phyloP scores from a whole-genome alignment of 2,888 invertebrate species.

The Neocrepidodera transversa region DNA sequence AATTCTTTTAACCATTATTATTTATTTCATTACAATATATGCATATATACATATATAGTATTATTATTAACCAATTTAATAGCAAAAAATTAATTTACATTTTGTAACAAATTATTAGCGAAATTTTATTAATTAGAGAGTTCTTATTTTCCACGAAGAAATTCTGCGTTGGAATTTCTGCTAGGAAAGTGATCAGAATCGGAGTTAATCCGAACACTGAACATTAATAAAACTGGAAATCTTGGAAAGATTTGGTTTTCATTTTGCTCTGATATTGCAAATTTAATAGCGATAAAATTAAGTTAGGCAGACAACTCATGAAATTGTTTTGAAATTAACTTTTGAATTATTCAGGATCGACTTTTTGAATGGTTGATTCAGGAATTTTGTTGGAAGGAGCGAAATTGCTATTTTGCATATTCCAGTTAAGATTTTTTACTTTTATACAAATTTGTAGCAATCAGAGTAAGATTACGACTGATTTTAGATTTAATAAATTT shows the following conservation, averaged over 20 bases:
- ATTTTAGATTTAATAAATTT: too few relatives aligned
- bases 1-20: too few relatives aligned
- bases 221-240: conserved; percentile 26
- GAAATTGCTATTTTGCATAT: neutral
- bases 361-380: conserved; percentile 8
- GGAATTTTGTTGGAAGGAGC: neutral
- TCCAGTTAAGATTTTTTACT: neutral
- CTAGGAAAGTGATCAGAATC: conserved; percentile 19
- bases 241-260: conserved; percentile 18
- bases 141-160: conserved; percentile 4
- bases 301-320: conserved; percentile 20
- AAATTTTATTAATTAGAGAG: conserved; percentile 7
- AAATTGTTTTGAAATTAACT: conserved; percentile 28
- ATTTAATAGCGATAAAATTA: conserved; percentile 19
- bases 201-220: conserved; percentile 15
- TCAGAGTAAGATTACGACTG: too few relatives aligned
- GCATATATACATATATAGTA: too few relatives aligned
- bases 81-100: too few relatives aligned
- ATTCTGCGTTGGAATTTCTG: conserved; percentile 13
- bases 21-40: too few relatives aligned
- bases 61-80: too few relatives aligned
- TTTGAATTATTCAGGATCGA: conserved; percentile 21
- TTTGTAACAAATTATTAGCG: neutral
- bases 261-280: conserved; percentile 10
- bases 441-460: too few relatives aligned